Evolutionary conservation across 2,113 vertebrate species (phyloP), one percentile per base, ranked within the genome.

Genomic region (Amphiprion percula): DNA sequence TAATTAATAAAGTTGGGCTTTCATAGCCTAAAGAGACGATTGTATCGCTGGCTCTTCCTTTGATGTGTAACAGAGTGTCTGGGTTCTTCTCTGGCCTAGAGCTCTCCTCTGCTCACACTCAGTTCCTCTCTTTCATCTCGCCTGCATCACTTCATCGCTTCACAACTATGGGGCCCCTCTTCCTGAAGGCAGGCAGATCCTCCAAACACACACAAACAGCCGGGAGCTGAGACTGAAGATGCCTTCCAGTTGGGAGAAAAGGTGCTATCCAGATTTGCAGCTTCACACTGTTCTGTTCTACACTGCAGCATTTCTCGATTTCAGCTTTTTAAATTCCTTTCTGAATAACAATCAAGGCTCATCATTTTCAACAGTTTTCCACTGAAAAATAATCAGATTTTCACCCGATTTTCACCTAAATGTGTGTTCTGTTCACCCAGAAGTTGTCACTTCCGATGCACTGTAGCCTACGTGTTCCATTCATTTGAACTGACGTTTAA

Each of bases 1-100:
- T 90, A 92, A 94, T 92, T 90, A 89, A 87, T 87, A 87, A 90
- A 89, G 69, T 77, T 80, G 77, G 58, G 55, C 64, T 90, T 86
- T 90, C 55, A 33, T 58, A 56, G 86, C 84, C 88, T 85, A 84
- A 90, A 90, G 82, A 74, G 67, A 83, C 30, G 87, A 93, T 88
- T 62, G 79, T 88, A 93, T 94, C 91, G 59, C 58, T 39, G 70
- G 58, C 70, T 85, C 65, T 76, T 41, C 44, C 83, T 94, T 92
- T 93, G 89, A 92, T 92, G 85, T 94, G 86, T 52, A 71, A 91
- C 82, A 77, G 80, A 79, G 77, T 75, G 80, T 90, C 88, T 84
- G 82, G 66, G 73, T 67, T 77, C 49, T 74, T 86, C 90, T 86
- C 81, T 79, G 84, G 87, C 86, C 90, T 72, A 28, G 2, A 91